phyloP scores from a whole-genome alignment of 2,888 invertebrate genomes.

The Andrena marginata region DNA sequence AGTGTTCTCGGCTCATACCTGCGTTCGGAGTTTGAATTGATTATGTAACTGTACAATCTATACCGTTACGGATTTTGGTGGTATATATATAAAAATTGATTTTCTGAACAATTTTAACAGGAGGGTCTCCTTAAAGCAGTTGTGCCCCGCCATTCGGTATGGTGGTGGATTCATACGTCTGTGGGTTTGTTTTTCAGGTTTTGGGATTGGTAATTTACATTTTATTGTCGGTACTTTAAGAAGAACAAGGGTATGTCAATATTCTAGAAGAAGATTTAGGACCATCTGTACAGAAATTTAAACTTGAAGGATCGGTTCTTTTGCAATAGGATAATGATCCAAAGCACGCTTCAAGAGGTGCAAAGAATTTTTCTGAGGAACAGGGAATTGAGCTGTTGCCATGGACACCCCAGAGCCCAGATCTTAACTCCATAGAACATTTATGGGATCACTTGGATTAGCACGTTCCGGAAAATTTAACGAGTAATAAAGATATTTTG shows the following conservation, averaged over 20 bases:
- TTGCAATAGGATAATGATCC: slow-evolving; percentile 8
- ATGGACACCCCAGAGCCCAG: background rate
- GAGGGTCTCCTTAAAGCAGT: no score
- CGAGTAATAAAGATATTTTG: background rate
- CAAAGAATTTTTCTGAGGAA: background rate
- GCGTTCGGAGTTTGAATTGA: no score
- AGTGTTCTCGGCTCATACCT: no score
- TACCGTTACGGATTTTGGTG: no score
- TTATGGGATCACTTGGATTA: background rate
- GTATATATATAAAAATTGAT: no score
- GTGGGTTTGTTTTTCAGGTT: background rate
- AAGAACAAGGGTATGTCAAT: background rate
- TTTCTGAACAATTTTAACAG: no score
- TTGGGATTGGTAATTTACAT: background rate
- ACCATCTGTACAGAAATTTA: background rate
- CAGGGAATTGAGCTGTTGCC: background rate
- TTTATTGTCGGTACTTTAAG: background rate
- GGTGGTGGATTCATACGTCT: background rate
- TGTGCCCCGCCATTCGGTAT: no score
- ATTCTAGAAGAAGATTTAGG: background rate
- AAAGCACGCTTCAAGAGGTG: background rate
- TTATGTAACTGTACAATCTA: no score
- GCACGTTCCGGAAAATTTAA: background rate
- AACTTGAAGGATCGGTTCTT: no score
- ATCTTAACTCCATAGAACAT: background rate